A percentile compares a stretch with the other conserved stretches of the same genome.
Evolutionary conservation across 1,140 invertebrate species (phyloP).

Genomic region (Drosophila funebris): DNA sequence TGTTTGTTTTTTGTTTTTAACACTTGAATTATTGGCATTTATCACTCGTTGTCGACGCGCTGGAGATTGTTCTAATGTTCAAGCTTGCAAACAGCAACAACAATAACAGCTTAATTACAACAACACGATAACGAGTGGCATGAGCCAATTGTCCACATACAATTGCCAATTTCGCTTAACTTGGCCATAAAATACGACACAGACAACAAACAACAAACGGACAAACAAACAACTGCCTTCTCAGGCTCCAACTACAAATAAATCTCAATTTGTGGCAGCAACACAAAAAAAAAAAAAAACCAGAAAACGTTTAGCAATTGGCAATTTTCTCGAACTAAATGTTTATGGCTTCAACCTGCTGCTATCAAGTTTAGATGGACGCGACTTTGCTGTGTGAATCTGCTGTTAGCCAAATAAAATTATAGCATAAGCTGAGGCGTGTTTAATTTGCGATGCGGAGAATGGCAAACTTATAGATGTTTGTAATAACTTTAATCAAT

Average conservation of each 20-base stretch:
- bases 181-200: slow-evolving; percentile 64
- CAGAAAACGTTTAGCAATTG: slow-evolving; percentile 66
- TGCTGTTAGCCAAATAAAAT: neutral
- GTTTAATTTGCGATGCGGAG: neutral
- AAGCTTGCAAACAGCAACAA: slow-evolving; percentile 48
- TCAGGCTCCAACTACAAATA: slow-evolving; percentile 52
- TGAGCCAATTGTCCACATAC: slow-evolving; percentile 68
- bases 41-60: slow-evolving; percentile 10
- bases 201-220: slow-evolving; percentile 19
- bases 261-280: slow-evolving; percentile 71
- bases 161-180: slow-evolving; percentile 74
- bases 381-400: neutral
- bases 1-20: slow-evolving; percentile 63
- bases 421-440: slow-evolving; percentile 28
- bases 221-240: slow-evolving; percentile 44
- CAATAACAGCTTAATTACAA: slow-evolving; percentile 75
- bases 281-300: slow-evolving; percentile 14
- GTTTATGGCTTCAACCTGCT: slow-evolving; percentile 54
- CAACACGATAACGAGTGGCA: slow-evolving; percentile 65
- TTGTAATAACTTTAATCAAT: too few species aligned
- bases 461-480: too few species aligned
- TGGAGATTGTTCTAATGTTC: slow-evolving; percentile 25
- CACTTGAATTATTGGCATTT: slow-evolving; percentile 72
- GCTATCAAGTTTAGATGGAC: neutral
- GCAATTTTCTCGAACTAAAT: slow-evolving; percentile 65